Conservation (phyloP, 2,113 vertebrate genomes). For the Mus pahari region DNA sequence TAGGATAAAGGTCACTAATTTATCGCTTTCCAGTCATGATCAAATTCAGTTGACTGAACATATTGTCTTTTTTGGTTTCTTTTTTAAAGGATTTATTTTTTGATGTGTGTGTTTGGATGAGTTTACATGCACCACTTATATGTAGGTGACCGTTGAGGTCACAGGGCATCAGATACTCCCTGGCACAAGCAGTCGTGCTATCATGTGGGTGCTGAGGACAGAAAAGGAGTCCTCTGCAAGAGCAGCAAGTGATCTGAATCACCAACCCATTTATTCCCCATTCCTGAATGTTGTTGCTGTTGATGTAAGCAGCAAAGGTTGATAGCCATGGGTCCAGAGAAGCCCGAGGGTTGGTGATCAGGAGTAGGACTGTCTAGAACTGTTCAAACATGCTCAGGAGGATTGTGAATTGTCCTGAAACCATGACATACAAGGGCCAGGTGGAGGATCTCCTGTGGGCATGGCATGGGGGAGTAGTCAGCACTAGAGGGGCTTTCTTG, state of each 20-base stretch:
- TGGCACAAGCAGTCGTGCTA: background rate
- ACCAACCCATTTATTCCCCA: background rate
- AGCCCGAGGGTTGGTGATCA: rapidly evolving
- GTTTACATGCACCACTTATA: background rate
- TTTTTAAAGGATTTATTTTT: background rate
- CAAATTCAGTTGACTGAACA: background rate
- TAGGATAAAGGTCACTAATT: background rate
- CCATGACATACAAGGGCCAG: background rate
- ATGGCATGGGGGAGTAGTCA: background rate
- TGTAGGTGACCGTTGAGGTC: background rate
- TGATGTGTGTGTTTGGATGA: background rate
- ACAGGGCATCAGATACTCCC: background rate
- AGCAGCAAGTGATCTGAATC: background rate
- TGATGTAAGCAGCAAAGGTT: background rate
- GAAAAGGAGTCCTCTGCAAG: background rate
- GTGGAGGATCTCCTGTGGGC: background rate
- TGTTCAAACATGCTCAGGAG: background rate
- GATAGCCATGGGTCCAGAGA: background rate
- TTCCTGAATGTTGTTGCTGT: background rate
- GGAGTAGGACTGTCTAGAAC: no score
- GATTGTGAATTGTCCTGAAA: background rate
- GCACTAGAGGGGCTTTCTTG: background rate
- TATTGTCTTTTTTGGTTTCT: background rate
- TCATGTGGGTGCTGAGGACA: background rate
- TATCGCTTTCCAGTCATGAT: background rate